These are phyloP conservation scores for Chlorospingus semifuscus DNA, from an alignment of 2,797 vertebrate genomes.

Conservation along the genomic window DNA sequence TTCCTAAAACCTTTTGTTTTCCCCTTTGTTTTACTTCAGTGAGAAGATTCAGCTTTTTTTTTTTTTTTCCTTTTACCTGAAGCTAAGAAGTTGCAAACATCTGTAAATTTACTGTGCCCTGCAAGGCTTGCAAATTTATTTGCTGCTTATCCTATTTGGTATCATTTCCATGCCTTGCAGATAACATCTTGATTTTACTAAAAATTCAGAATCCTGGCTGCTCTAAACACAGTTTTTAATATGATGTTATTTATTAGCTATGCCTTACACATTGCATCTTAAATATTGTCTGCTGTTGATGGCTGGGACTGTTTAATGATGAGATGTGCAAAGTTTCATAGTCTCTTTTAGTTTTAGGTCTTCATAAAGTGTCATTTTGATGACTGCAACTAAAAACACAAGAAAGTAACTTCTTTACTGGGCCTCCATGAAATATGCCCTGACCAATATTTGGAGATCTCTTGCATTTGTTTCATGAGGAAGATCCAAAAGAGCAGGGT, in stretches of 20 bases:
- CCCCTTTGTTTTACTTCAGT: not conserved
- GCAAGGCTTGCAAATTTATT: not conserved
- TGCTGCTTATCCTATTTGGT: not conserved
- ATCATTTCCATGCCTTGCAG: not conserved
- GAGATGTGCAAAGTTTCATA: not conserved
- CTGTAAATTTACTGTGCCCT: not conserved
- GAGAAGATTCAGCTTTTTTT: not conserved
- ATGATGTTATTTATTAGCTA: not conserved
- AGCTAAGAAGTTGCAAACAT: not conserved
- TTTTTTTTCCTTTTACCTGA: not conserved
- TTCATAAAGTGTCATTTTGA: not conserved
- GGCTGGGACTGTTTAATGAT: not conserved
- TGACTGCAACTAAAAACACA: not conserved
- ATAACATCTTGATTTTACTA: not conserved
- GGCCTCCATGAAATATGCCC: not conserved
- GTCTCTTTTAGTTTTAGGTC: not conserved
- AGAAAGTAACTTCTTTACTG: not conserved
- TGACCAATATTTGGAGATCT: not conserved
- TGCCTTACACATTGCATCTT: not conserved
- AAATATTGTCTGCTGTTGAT: not conserved
- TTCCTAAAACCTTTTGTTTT: not conserved
- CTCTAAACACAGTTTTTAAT: not conserved
- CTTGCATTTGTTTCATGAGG: accelerated
- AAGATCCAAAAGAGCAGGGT: not conserved
- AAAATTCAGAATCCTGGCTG: not conserved